Conservation (phyloP, 2,113 vertebrate genomes). For the Cromileptes altivelis region DNA sequence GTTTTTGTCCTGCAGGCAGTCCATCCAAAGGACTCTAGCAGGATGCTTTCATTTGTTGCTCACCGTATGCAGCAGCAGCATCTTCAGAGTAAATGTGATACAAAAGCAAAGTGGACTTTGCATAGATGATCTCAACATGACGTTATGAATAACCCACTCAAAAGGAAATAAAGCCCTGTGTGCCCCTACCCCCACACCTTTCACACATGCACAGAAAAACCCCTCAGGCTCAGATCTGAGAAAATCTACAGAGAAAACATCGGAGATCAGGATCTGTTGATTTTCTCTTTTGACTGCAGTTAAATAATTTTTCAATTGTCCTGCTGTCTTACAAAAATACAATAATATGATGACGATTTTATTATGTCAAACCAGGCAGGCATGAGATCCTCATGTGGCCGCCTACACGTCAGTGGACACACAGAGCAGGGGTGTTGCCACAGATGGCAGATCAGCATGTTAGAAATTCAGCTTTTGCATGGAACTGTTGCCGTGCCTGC, state of each 20-base stretch:
- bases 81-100: conserved; percentile 37
- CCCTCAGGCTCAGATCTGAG: conserved; percentile 18
- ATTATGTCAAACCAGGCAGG: conserved; percentile 25
- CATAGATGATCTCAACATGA: conserved; percentile 44
- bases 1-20: conserved; percentile 8
- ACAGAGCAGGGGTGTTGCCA: conserved; percentile 45
- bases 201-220: conserved; percentile 35
- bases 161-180: conserved; percentile 34
- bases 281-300: neutral
- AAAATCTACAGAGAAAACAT: neutral
- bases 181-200: conserved; percentile 44
- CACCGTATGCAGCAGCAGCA: conserved; percentile 16
- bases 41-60: conserved; percentile 51
- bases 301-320: neutral
- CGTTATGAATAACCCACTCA: conserved; percentile 68
- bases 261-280: neutral
- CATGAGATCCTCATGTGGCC: conserved; percentile 47
- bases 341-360: neutral
- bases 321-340: neutral
- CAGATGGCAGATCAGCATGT: conserved; percentile 78
- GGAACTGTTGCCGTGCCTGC: conserved; percentile 37
- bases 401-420: conserved; percentile 59
- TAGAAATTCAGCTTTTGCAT: conserved; percentile 62
- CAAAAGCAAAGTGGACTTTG: conserved; percentile 51
- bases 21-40: neutral